Evolutionary conservation across 2,113 vertebrate species (phyloP), one percentile per base, ranked within the genome.

Genomic region (Paradoxurus hermaphroditus): DNA sequence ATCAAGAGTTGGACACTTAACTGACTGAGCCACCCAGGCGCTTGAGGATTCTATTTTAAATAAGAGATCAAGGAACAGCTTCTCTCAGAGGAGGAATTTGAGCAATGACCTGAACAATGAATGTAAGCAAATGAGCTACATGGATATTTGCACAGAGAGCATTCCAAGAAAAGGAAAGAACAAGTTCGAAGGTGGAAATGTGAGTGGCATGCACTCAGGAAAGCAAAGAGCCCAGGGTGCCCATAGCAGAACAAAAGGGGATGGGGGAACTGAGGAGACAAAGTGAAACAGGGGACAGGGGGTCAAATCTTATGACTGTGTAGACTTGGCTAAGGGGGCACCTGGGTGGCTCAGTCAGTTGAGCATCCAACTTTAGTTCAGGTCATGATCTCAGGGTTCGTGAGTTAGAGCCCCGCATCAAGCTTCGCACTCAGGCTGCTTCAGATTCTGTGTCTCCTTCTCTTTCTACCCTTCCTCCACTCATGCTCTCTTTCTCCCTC

Each of bases 231-330:
- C 15, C 18, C 39, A 16, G n/a, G 27, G 29, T 0, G 29, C 11
- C 8, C 0, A 18, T 1, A 7, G 3, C 18, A 5, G 1, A 73
- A 4, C 1, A 15, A 29, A 51, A 34, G 1, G 19, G 65, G 16
- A 18, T 12, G 13, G 9, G 25, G 56, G 46, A 3, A 41, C 9
- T 1, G 7, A 12, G 1, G 10, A 46, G 31, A 5, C 5, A 77
- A 29, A 0, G 51, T 49, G 21, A 1, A 23, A 73, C 3, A 2
- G 36, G n/a, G 3, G 0, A 1, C 13, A 13, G 21, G 44, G 10
- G 14, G 5, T 16, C 75, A 29, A 53, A 29, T 23, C 11, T 4
- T 4, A 18, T 15, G 62, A 16, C 15, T 7, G 18, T 29, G 7
- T 7, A 16, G 62, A 56, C 31, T 59, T 59, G 56, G 21, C 56